phyloP scores from a whole-genome alignment of 1,140 invertebrate genomes.

The Drosophila biarmipes region DNA sequence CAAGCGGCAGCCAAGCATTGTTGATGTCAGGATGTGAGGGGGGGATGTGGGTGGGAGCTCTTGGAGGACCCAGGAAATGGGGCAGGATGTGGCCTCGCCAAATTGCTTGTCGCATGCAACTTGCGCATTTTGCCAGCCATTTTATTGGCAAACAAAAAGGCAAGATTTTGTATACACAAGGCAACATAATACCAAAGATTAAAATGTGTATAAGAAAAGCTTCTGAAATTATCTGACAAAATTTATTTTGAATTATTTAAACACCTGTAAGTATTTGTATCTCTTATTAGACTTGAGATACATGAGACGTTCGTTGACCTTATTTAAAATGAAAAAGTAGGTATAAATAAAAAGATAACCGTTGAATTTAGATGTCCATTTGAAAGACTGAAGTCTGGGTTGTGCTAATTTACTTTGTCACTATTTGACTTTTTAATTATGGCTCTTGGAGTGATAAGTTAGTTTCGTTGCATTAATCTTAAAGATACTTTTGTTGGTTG shows the following conservation, averaged over 20 bases:
- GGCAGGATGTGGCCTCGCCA: slow-evolving; percentile 48
- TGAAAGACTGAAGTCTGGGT: no score
- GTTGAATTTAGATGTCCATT: not conserved
- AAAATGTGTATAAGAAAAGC: not conserved
- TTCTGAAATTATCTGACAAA: not conserved
- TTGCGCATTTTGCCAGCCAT: slow-evolving; percentile 54
- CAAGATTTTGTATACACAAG: not conserved
- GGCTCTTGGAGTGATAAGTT: no score
- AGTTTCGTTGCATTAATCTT: no score
- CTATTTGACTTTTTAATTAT: no score
- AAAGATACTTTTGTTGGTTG: no score
- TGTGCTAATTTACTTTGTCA: not conserved
- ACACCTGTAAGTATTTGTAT: not conserved
- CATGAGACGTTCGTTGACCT: not conserved
- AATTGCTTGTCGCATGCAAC: slow-evolving; percentile 69
- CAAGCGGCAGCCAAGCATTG: slow-evolving; percentile 20
- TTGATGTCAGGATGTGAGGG: slow-evolving; percentile 46
- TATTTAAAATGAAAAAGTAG: not conserved
- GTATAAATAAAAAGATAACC: no score
- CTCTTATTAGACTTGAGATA: not conserved
- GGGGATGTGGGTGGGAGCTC: slow-evolving; percentile 2
- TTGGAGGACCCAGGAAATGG: slow-evolving; percentile 46
- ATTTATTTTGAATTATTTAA: not conserved
- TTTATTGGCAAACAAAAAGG: slow-evolving; percentile 13
- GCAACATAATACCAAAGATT: not conserved